Evolutionary conservation across 2,113 vertebrate genomes (phyloP).

Genomic region (Nibea coibor): DNA sequence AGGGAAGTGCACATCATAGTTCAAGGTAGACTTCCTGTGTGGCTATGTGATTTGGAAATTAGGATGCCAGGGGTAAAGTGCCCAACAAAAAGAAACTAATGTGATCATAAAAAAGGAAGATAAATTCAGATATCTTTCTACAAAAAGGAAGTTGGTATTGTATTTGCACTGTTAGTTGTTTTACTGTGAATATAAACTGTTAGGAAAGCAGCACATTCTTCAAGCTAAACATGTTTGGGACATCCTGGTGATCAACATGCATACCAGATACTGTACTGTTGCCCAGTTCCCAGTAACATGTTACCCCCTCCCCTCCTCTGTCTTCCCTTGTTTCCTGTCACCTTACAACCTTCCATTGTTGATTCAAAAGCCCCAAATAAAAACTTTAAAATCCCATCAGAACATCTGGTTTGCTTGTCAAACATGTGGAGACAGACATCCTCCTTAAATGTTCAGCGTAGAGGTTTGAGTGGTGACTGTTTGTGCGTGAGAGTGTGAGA

Average conservation of each 20-base stretch:
- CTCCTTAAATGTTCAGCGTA: not conserved
- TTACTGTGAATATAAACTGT: not conserved
- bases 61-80: too few species aligned
- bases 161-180: too few species aligned
- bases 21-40: too few species aligned
- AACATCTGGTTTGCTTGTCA: conserved; percentile 5
- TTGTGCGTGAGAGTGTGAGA: conserved; percentile 36
- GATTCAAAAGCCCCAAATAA: not conserved
- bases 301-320: not conserved
- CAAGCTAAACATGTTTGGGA: conserved; percentile 9
- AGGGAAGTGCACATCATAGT: too few species aligned
- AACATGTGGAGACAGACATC: not conserved
- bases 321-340: conserved; percentile 5
- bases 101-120: too few species aligned
- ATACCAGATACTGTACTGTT: conserved; percentile 28
- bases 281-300: not conserved
- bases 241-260: conserved; percentile 37
- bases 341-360: not conserved
- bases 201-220: not conserved
- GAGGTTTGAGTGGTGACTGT: conserved; percentile 24
- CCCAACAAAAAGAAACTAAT: too few species aligned
- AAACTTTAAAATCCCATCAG: not conserved
- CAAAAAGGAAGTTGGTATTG: too few species aligned
- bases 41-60: too few species aligned
- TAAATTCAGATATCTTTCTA: too few species aligned